Evolutionary conservation across 2,888 invertebrate species (phyloP).

Genomic region (Diadromus collaris): DNA sequence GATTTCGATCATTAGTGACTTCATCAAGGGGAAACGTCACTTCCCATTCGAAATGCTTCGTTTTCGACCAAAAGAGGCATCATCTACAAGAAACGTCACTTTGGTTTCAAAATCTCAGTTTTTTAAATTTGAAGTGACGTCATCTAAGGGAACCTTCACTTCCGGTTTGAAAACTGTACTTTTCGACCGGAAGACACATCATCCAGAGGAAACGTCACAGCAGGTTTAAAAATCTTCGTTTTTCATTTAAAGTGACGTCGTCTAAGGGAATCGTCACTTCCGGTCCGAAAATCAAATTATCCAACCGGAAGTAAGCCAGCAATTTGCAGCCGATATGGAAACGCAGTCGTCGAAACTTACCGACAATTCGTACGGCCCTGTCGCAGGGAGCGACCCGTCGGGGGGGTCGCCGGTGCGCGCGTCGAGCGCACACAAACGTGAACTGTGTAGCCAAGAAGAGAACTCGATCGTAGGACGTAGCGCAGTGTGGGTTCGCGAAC

Average conservation of each 20-base stretch:
- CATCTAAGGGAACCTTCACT: background rate
- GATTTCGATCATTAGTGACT: background rate
- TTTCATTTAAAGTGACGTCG: background rate
- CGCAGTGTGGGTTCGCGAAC: slow-evolving; percentile 3
- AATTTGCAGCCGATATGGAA: background rate
- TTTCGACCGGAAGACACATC: background rate
- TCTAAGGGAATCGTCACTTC: background rate
- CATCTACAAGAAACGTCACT: too few species aligned
- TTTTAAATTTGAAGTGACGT: too few species aligned
- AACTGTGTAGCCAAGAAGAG: background rate
- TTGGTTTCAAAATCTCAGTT: too few species aligned
- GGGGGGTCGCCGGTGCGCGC: slow-evolving; percentile 9
- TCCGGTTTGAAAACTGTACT: background rate
- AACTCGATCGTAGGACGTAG: background rate
- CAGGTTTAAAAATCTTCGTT: too few species aligned
- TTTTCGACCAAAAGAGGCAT: too few species aligned
- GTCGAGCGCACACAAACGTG: background rate
- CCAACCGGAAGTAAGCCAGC: background rate
- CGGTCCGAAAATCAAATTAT: background rate
- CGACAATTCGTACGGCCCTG: background rate
- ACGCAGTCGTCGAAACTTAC: background rate
- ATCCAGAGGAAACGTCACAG: background rate
- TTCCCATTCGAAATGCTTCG: too few species aligned
- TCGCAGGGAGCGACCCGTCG: background rate
- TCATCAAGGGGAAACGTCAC: background rate